These are phyloP conservation scores for Stratiolaelaps scimitus DNA, from an alignment of 1,140 invertebrate species.

Conservation along the genomic window DNA sequence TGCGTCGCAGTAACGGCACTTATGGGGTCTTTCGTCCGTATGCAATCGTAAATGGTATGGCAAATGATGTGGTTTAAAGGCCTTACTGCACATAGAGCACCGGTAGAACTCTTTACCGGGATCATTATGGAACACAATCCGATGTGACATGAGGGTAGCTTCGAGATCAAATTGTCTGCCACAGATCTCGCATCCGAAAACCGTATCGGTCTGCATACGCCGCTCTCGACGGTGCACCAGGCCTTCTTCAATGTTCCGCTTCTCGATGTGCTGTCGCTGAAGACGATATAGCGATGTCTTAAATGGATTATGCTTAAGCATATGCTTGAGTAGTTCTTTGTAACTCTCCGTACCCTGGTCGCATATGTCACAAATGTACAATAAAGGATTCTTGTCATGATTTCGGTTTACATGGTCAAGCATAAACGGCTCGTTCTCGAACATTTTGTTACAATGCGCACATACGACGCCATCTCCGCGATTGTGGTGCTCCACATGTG, in stretches of 20 bases:
- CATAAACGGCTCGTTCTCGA: background rate
- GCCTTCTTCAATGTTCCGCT: conserved; percentile 18
- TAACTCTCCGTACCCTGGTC: conserved; percentile 18
- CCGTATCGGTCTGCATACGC: background rate
- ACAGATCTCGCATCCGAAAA: conserved; percentile 17
- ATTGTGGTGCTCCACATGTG: conserved; percentile 1
- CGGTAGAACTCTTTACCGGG: conserved; percentile 24
- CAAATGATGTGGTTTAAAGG: conserved; percentile 19
- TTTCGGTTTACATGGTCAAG: conserved; percentile 21
- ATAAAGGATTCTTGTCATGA: conserved; percentile 21
- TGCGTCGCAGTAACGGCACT: conserved; percentile 20
- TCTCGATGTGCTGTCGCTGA: conserved; percentile 16
- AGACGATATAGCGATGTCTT: conserved; percentile 19
- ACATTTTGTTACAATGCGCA: conserved; percentile 19
- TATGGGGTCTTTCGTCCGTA: conserved; percentile 9
- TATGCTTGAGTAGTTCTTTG: conserved; percentile 19
- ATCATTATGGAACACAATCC: conserved; percentile 22
- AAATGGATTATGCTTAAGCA: conserved; percentile 26
- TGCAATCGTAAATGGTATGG: conserved; percentile 22
- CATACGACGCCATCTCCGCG: conserved; percentile 1
- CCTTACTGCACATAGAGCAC: conserved; percentile 15
- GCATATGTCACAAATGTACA: conserved; percentile 26
- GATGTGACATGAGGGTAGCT: conserved; percentile 26
- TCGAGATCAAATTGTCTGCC: conserved; percentile 23
- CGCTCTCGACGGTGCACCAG: background rate